These are phyloP conservation scores for Felis catus DNA, from an alignment of 2,113 vertebrate species.

Conservation along the genomic window F.catus_Fca126_mat1.0 CM031424.1:52923001-52923500, in stretches of 20 bases:
- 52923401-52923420: neutral
- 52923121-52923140: neutral
- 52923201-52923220: neutral
- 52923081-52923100: neutral
- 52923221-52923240: neutral
- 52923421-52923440: neutral
- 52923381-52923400: neutral
- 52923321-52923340: neutral
- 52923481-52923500: neutral
- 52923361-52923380: neutral
- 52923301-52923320: neutral
- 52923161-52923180: neutral
- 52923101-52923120: neutral
- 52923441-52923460: neutral
- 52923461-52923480: neutral
- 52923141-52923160: neutral
- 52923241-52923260: fast-evolving
- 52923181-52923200: neutral
- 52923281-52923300: neutral
- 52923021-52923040: neutral
- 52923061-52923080: neutral
- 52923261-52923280: neutral
- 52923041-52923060: neutral
- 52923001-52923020: neutral
- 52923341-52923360: neutral